Evolutionary conservation across 2,113 vertebrate genomes (phyloP).

Genomic region (Craseonycteris thonglongyai): DNA sequence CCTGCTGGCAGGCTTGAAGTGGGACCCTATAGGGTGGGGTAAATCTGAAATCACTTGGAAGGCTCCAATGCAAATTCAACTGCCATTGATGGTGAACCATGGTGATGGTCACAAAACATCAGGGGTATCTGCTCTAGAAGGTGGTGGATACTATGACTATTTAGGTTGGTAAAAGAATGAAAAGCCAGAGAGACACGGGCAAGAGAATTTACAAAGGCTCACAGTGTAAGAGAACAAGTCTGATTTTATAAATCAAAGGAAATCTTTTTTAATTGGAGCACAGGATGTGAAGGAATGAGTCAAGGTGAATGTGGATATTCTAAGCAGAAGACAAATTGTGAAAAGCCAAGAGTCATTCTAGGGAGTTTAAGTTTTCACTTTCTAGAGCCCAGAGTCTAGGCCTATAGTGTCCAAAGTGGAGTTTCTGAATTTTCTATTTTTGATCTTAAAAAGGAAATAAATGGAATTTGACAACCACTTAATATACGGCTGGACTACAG

Average conservation of each 20-base stretch:
- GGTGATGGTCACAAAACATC: background rate
- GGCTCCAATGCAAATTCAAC: background rate
- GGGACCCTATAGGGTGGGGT: accelerated
- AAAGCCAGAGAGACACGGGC: background rate
- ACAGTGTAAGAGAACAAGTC: background rate
- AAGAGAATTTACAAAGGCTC: background rate
- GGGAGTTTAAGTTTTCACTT: background rate
- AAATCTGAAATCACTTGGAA: background rate
- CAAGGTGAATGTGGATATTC: background rate
- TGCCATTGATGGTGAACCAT: background rate
- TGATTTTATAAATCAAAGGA: conserved; percentile 25
- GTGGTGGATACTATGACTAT: background rate
- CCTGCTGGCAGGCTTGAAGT: background rate
- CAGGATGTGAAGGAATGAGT: background rate
- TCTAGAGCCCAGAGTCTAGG: background rate
- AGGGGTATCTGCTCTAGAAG: background rate
- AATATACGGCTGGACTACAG: background rate
- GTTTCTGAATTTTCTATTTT: background rate
- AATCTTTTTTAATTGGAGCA: background rate
- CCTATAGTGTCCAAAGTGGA: background rate
- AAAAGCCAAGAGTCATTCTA: background rate
- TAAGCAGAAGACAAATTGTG: background rate
- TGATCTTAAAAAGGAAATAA: background rate
- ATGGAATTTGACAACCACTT: background rate
- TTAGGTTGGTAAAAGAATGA: background rate